Conservation (phyloP, 2,113 vertebrate genomes). For the Corythornis cristatus region DNA sequence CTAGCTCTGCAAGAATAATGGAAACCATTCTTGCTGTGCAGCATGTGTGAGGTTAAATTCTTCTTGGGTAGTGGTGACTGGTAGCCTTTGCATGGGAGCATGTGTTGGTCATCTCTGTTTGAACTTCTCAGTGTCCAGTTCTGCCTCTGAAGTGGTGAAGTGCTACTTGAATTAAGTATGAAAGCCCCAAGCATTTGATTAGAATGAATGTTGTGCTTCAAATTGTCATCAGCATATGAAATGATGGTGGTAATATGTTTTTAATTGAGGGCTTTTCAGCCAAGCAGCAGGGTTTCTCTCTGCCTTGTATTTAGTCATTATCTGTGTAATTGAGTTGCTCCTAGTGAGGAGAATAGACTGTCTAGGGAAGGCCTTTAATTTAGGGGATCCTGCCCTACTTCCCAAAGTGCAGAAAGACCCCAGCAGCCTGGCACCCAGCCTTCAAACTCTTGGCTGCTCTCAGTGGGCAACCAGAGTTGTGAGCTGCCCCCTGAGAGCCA, state of each 20-base stretch:
- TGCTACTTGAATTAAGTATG: conserved; percentile 5
- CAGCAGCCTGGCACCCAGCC: background rate
- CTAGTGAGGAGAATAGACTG: background rate
- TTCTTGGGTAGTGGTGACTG: background rate
- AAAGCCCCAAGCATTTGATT: background rate
- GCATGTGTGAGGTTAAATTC: background rate
- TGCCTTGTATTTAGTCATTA: conserved; percentile 8
- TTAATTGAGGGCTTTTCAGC: conserved; percentile 47
- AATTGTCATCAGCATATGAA: conserved; percentile 8
- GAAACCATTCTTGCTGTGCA: background rate
- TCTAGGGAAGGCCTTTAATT: background rate
- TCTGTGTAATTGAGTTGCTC: background rate
- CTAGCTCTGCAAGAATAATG: background rate
- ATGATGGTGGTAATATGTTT: background rate
- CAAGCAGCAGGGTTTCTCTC: conserved; percentile 13
- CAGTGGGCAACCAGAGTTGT: background rate
- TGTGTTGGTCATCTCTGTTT: background rate
- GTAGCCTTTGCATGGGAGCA: background rate
- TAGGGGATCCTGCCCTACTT: background rate
- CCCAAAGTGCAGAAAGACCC: background rate
- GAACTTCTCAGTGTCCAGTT: background rate
- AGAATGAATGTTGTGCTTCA: background rate
- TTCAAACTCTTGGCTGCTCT: background rate
- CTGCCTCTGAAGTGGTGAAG: background rate
- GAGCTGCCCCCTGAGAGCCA: background rate